Percentiles rank a stretch among this genome's conserved stretches.
Evolutionary conservation across 92 coral and sea anemone species (phyloP).

Genomic region (Porites cylindrica): DNA sequence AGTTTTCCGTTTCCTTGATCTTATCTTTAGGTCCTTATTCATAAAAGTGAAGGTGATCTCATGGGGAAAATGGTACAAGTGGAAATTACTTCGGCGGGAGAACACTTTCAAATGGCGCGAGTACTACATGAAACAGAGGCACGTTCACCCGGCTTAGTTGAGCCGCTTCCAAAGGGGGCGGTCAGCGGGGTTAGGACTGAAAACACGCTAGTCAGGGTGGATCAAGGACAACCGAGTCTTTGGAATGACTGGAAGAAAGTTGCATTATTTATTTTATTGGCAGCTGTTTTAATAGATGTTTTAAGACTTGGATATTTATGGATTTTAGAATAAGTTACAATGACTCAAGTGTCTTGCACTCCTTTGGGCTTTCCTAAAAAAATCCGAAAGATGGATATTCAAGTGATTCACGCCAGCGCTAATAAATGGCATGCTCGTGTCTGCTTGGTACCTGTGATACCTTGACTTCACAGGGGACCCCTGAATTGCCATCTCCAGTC

Average conservation of each 20-base stretch:
- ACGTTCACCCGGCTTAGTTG: conserved; percentile 90
- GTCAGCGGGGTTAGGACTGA: conserved; percentile 88
- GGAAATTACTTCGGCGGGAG: conserved; percentile 84
- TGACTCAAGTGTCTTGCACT: background rate
- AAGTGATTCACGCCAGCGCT: too few relatives aligned
- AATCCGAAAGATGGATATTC: too few relatives aligned
- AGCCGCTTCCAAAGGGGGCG: conserved; percentile 93
- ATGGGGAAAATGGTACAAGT: conserved; percentile 97
- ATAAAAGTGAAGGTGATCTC: conserved; percentile 92
- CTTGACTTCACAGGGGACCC: too few relatives aligned
- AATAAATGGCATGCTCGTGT: too few relatives aligned
- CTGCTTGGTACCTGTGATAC: too few relatives aligned
- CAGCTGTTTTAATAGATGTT: conserved; percentile 80
- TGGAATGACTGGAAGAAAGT: conserved; percentile 68
- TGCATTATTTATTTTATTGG: conserved; percentile 73
- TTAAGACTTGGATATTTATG: conserved; percentile 75
- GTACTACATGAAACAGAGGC: conserved; percentile 71
- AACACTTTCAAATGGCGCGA: conserved; percentile 88
- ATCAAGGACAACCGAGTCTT: conserved; percentile 14
- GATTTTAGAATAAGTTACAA: conserved; percentile 28
- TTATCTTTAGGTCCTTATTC: conserved; percentile 83
- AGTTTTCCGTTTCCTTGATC: background rate
- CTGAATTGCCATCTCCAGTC: too few relatives aligned
- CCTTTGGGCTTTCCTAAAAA: background rate
- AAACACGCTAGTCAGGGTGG: conserved; percentile 13